Conservation (phyloP, 1,140 invertebrate genomes). For the Lithobius niger region DNA sequence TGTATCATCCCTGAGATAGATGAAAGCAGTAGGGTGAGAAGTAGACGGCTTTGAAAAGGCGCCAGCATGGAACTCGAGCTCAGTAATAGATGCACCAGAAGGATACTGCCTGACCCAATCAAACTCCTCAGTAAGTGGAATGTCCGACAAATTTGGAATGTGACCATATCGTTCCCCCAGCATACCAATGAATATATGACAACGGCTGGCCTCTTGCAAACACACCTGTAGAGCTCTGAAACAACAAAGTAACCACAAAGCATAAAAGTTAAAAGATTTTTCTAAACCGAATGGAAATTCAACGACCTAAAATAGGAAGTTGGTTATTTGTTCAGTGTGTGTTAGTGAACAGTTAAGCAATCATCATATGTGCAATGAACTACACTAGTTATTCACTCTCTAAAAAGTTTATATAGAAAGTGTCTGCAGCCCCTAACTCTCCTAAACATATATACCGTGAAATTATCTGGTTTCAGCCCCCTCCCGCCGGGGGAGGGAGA, state of each 20-base stretch:
- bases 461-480: too few species aligned
- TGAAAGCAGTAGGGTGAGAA: constrained; percentile 27
- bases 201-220: constrained; percentile 31
- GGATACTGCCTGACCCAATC: constrained; percentile 32
- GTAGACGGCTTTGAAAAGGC: constrained; percentile 23
- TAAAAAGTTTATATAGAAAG: too few species aligned
- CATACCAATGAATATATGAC: constrained; percentile 36
- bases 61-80: constrained; percentile 33
- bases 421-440: too few species aligned
- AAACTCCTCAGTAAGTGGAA: constrained; percentile 27
- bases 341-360: too few species aligned
- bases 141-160: constrained; percentile 11
- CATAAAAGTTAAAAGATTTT: neutral
- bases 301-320: neutral
- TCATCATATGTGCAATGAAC: too few species aligned
- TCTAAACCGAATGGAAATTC: constrained; percentile 11
- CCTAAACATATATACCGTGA: too few species aligned
- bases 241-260: constrained; percentile 8
- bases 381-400: too few species aligned
- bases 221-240: constrained; percentile 28
- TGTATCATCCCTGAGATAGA: constrained; percentile 29
- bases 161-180: constrained; percentile 33
- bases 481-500: too few species aligned
- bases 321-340: too few species aligned
- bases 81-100: constrained; percentile 33